Evolutionary conservation across 2,888 invertebrate species (phyloP).

Genomic region (Eretmocerus hayati): DNA sequence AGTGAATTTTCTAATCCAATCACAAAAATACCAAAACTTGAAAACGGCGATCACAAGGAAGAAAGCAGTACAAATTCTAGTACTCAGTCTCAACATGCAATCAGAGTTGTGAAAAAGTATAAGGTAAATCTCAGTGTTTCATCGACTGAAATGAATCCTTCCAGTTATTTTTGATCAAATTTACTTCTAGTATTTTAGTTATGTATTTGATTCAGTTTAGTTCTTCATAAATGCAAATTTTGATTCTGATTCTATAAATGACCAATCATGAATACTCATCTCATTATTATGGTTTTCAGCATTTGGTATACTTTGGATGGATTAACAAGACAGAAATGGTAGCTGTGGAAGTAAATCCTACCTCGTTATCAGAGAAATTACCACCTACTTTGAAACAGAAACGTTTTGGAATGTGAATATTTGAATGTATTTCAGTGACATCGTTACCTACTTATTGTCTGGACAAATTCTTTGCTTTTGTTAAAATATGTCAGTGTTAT

Average conservation of each 20-base stretch:
- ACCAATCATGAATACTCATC: no score
- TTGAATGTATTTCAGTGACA: no score
- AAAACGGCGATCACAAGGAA: constrained; percentile 38
- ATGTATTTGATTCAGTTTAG: constrained; percentile 25
- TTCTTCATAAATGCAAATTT: constrained; percentile 1
- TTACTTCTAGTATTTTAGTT: no score
- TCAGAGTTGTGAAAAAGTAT: constrained; percentile 49
- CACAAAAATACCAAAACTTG: constrained; percentile 45
- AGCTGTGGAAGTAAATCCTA: constrained; percentile 67
- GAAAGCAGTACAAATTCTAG: constrained; percentile 37
- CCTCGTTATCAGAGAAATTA: constrained; percentile 61
- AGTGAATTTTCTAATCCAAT: constrained; percentile 45
- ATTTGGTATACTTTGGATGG: constrained; percentile 66
- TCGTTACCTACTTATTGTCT: no score
- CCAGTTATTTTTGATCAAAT: no score
- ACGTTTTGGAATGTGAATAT: constrained; percentile 50
- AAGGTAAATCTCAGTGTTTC: no score
- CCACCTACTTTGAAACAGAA: constrained; percentile 65
- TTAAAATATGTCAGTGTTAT: no score
- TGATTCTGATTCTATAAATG: no score
- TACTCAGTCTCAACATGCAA: constrained; percentile 38
- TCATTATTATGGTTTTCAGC: no score
- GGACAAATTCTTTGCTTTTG: no score
- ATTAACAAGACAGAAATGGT: constrained; percentile 65
- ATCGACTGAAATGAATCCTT: no score